Percentiles rank a stretch among this genome's conserved stretches.
These are phyloP conservation scores for Tenrec ecaudatus DNA, from an alignment of 2,113 vertebrate species.

Conservation along the genomic window DNA sequence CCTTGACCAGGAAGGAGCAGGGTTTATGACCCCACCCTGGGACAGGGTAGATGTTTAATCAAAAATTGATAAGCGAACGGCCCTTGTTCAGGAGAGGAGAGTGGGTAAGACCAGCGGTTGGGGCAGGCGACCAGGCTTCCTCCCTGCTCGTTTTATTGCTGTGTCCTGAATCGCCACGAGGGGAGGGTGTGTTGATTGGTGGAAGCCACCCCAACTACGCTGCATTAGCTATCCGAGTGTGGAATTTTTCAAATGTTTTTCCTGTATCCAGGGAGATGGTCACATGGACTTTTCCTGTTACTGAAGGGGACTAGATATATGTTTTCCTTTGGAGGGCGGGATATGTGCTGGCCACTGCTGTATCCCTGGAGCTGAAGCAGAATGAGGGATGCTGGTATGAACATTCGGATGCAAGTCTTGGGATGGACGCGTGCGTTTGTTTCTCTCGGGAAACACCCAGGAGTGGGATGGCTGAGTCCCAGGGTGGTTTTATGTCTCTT, in stretches of 20 bases:
- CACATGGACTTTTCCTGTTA: not conserved
- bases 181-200: not conserved
- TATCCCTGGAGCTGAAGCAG: not conserved
- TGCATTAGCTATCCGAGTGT: not conserved
- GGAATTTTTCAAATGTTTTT: slow-evolving; percentile 7
- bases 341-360: not conserved
- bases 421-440: not conserved
- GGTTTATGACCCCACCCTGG: not conserved
- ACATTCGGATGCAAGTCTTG: not conserved
- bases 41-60: not conserved
- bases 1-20: not conserved
- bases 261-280: not conserved
- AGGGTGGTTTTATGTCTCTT: not conserved
- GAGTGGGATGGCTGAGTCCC: not conserved
- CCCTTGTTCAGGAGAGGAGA: not conserved
- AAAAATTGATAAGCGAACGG: slow-evolving; percentile 14
- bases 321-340: not conserved
- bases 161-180: not conserved
- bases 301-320: not conserved
- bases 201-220: not conserved
- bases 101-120: not conserved
- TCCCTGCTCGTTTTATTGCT: not conserved
- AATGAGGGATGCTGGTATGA: not conserved
- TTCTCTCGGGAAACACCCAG: not conserved
- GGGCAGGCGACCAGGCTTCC: no score